phyloP scores from a whole-genome alignment of 2,797 vertebrate genomes.

The Pterois miles region DNA sequence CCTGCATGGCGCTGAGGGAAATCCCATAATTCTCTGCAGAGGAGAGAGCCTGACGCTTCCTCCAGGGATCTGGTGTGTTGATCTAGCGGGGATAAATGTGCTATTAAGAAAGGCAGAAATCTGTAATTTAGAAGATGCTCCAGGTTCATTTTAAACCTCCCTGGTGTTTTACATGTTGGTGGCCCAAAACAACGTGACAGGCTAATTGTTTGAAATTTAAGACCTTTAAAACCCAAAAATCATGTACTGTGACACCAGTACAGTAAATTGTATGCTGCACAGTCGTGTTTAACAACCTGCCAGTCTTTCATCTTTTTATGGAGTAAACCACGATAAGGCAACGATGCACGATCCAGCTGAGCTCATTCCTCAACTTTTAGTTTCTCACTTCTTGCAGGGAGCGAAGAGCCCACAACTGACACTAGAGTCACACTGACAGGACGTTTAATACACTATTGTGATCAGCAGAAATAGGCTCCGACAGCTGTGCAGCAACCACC shows the following conservation, averaged over 20 bases:
- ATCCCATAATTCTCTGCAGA: slow-evolving; percentile 50
- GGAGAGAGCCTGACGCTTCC: background rate
- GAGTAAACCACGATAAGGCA: background rate
- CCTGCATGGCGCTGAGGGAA: slow-evolving; percentile 30
- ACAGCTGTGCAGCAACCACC: too few species aligned
- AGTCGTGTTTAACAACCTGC: slow-evolving; percentile 3
- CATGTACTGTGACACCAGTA: slow-evolving; percentile 29
- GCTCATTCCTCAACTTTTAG: background rate
- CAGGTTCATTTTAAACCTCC: slow-evolving; percentile 46
- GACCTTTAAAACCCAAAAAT: slow-evolving; percentile 33
- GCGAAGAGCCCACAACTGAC: background rate
- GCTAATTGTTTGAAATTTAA: slow-evolving; percentile 51
- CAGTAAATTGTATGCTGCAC: slow-evolving; percentile 30
- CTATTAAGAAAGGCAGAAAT: slow-evolving; percentile 13
- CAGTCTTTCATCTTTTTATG: slow-evolving; percentile 9
- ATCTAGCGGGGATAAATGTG: slow-evolving; percentile 31
- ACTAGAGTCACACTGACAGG: too few species aligned
- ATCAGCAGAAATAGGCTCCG: too few species aligned
- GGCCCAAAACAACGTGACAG: slow-evolving; percentile 52
- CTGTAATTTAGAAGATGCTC: slow-evolving; percentile 47
- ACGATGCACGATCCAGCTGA: background rate
- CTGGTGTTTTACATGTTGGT: slow-evolving; percentile 45
- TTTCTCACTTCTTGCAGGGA: background rate
- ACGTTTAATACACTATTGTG: too few species aligned
- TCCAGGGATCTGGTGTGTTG: slow-evolving; percentile 29